These are phyloP conservation scores for Seriola quinqueradiata DNA, from an alignment of 2,113 vertebrate species.

Conservation along the genomic window DNA sequence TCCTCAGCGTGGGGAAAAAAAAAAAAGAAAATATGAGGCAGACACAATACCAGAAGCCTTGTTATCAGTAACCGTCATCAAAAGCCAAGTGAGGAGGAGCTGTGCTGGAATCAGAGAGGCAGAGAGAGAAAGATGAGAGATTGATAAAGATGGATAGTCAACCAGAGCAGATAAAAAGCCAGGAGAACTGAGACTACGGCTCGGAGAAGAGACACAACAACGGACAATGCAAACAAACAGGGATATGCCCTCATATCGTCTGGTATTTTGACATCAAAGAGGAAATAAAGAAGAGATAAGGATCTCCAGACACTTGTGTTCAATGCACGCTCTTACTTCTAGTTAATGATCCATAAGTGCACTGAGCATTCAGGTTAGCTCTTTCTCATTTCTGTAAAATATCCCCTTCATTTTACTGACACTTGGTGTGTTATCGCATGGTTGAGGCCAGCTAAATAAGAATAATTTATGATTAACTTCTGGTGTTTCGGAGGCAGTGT, in stretches of 20 bases:
- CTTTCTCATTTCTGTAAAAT: not conserved
- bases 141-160: slow-evolving; percentile 48
- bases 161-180: slow-evolving; percentile 44
- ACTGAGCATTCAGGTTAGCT: not conserved
- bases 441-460: not conserved
- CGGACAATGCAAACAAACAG: slow-evolving; percentile 54
- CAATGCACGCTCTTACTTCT: slow-evolving; percentile 6
- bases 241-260: slow-evolving; percentile 43
- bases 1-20: slow-evolving; percentile 4
- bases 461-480: slow-evolving; percentile 43
- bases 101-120: slow-evolving; percentile 40
- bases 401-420: not conserved
- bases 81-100: slow-evolving; percentile 37
- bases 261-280: slow-evolving; percentile 68
- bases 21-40: slow-evolving; percentile 50
- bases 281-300: slow-evolving; percentile 29
- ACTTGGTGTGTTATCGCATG: not conserved
- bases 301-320: not conserved
- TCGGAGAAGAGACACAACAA: slow-evolving; percentile 74
- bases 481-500: slow-evolving; percentile 5
- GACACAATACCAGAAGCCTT: slow-evolving; percentile 32
- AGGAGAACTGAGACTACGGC: slow-evolving; percentile 24
- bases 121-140: slow-evolving; percentile 44
- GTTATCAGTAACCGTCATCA: slow-evolving; percentile 64
- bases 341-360: not conserved